phyloP scores from a whole-genome alignment of 2,113 vertebrate genomes.

The Neodon shergylaensis region DNA sequence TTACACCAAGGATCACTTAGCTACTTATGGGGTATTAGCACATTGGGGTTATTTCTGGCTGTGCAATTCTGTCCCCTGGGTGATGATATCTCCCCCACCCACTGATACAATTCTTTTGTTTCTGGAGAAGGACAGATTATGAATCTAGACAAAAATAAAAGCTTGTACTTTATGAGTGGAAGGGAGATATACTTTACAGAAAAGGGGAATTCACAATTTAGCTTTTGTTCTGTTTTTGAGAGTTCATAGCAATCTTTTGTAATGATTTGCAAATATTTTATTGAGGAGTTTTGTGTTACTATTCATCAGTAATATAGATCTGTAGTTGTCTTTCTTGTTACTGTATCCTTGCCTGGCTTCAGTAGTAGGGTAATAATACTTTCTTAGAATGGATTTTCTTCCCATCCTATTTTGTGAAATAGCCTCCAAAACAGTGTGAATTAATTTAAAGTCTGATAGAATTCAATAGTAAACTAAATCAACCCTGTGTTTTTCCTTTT shows the following conservation, averaged over 20 bases:
- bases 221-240: conserved; percentile 38
- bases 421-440: not conserved
- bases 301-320: not conserved
- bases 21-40: not conserved
- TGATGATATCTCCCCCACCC: not conserved
- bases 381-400: not conserved
- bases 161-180: conserved; percentile 39
- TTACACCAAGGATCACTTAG: not conserved
- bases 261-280: not conserved
- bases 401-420: not conserved
- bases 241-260: not conserved
- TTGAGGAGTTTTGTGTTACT: not conserved
- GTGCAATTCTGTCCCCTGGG: too few relatives aligned
- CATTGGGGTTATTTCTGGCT: not conserved
- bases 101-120: not conserved
- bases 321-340: not conserved
- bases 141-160: conserved; percentile 70
- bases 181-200: conserved; percentile 14
- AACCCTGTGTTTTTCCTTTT: not conserved
- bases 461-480: not conserved
- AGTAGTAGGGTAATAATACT: not conserved
- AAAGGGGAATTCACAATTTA: conserved; percentile 21
- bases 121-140: conserved; percentile 69
- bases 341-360: not conserved
- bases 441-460: not conserved